Conservation (phyloP, 2,888 invertebrate species). For the Carcina quercana region DNA sequence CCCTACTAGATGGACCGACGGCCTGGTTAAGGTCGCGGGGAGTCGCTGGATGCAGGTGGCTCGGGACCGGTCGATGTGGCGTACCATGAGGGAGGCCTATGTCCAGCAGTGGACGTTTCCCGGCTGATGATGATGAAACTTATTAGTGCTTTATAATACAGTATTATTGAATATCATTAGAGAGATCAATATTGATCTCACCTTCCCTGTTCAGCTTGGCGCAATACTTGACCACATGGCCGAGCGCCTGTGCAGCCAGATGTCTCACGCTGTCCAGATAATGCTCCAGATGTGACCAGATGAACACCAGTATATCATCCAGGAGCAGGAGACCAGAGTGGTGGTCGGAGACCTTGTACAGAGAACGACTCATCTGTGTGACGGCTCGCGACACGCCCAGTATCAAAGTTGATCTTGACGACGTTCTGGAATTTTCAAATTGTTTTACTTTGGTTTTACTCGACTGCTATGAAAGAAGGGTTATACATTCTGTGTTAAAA, state of each 20-base stretch:
- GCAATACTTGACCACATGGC: constrained; percentile 36
- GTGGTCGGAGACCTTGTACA: constrained; percentile 16
- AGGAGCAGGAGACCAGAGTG: constrained; percentile 21
- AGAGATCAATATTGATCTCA: no score
- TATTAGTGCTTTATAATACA: no score
- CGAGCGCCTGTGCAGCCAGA: constrained; percentile 64
- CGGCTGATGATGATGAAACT: no score
- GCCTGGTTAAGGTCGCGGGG: no score
- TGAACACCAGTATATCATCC: constrained; percentile 41
- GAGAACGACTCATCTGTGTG: constrained; percentile 35
- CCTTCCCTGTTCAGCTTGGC: constrained; percentile 34
- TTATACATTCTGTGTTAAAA: not conserved
- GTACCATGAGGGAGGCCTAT: no score
- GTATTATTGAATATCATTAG: no score
- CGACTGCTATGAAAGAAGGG: not conserved
- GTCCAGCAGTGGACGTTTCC: no score
- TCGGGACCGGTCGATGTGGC: no score
- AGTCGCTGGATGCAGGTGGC: no score
- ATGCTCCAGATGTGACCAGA: constrained; percentile 77
- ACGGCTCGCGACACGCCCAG: constrained; percentile 45
- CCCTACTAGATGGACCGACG: no score
- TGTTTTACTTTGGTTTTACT: not conserved
- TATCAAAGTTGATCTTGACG: constrained; percentile 43
- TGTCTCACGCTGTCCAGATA: constrained; percentile 79
- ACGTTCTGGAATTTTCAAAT: constrained; percentile 29